A percentile compares a stretch with the other conserved stretches of the same genome.
Evolutionary conservation across 2,113 vertebrate species (phyloP).

Genomic region (Hyperoodon ampullatus): DNA sequence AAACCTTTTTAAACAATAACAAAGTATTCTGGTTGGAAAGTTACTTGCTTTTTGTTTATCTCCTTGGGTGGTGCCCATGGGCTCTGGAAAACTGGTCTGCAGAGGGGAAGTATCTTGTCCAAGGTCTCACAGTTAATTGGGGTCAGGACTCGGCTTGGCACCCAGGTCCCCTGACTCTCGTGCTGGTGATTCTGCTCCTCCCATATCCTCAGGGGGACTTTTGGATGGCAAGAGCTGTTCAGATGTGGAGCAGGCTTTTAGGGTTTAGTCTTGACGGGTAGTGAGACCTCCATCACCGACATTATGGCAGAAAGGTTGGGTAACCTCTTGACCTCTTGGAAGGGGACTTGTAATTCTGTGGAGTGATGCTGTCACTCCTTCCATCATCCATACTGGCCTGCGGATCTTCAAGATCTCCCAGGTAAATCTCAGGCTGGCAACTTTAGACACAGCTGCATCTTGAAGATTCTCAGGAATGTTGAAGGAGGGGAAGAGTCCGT

Average conservation of each 20-base stretch:
- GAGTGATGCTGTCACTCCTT: accelerated
- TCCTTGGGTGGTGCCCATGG: too few relatives aligned
- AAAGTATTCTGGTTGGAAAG: neutral
- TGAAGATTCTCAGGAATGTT: neutral
- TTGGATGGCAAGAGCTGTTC: neutral
- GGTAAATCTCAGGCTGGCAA: neutral
- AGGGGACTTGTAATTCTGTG: neutral
- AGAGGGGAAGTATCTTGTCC: neutral
- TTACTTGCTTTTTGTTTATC: neutral
- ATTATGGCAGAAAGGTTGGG: neutral
- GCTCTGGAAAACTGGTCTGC: neutral
- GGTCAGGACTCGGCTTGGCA: neutral
- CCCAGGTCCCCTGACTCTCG: neutral
- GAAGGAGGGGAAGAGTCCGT: neutral
- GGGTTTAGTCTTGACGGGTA: neutral
- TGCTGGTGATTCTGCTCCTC: neutral
- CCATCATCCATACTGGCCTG: accelerated
- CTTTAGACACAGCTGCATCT: neutral
- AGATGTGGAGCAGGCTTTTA: neutral
- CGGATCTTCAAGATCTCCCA: neutral
- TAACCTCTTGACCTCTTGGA: neutral
- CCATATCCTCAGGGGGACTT: neutral
- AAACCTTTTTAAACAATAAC: neutral
- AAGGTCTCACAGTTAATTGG: neutral
- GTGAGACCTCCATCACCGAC: neutral